These are phyloP conservation scores for Drosophila conformis DNA, from an alignment of 2,888 invertebrate genomes.

Conservation along the genomic window DNA sequence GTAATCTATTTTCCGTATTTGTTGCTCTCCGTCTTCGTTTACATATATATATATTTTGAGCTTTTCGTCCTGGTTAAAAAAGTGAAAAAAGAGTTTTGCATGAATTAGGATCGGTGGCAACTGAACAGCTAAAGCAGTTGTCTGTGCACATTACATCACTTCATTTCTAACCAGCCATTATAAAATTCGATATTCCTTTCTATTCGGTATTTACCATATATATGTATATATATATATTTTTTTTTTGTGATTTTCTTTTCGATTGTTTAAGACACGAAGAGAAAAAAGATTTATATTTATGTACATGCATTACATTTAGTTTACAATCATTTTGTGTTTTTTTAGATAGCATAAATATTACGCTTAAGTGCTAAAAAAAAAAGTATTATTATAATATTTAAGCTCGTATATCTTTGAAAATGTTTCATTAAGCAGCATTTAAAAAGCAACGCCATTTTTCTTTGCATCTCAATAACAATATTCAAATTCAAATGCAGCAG, in stretches of 20 bases:
- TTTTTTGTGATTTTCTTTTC: conserved; percentile 12
- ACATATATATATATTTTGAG: conserved; percentile 30
- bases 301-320: conserved; percentile 72
- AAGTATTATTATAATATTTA: conserved; percentile 15
- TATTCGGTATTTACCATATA: conserved; percentile 34
- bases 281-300: conserved; percentile 55
- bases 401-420: conserved; percentile 60
- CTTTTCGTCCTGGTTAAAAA: conserved; percentile 42
- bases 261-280: conserved; percentile 54
- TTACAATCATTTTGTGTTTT: conserved; percentile 40
- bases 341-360: conserved; percentile 58
- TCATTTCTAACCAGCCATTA: not conserved
- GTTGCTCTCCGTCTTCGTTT: not conserved
- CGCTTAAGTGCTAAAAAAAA: conserved; percentile 42
- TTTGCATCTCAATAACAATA: conserved; percentile 4
- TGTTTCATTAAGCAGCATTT: conserved; percentile 45
- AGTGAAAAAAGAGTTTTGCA: not conserved
- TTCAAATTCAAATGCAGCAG: conserved; percentile 39
- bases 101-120: conserved; percentile 1
- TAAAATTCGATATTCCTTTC: conserved; percentile 20
- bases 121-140: not conserved
- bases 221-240: conserved; percentile 9
- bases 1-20: conserved; percentile 24
- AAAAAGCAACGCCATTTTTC: conserved; percentile 39
- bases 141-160: not conserved